These are phyloP conservation scores for western clawed frog (Xenopus tropicalis) DNA, from an alignment of 2,113 vertebrate genomes.

Conservation along the genomic window UCB_Xtro_10.0 CM004447.2:88524001-88524500, in stretches of 20 bases:
- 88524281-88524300: too few species aligned
- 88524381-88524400: too few species aligned
- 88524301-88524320: too few species aligned
- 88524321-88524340: too few species aligned
- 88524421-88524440: too few species aligned
- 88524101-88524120: slow-evolving; percentile 60
- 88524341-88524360: too few species aligned
- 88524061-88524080: slow-evolving; percentile 92
- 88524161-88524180: slow-evolving; percentile 68
- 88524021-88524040: slow-evolving; percentile 88
- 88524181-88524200: too few species aligned
- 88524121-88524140: slow-evolving; percentile 68
- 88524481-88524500: slow-evolving; percentile 65
- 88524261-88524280: too few species aligned
- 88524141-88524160: slow-evolving; percentile 70
- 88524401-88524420: too few species aligned
- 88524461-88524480: background rate
- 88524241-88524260: background rate
- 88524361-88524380: too few species aligned
- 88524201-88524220: background rate
- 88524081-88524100: slow-evolving; percentile 85
- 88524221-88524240: background rate
- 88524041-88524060: slow-evolving; percentile 97
- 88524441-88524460: too few species aligned
- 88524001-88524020: slow-evolving; percentile 92